Percentiles rank a stretch among this genome's conserved stretches.
These are phyloP conservation scores for Lysiphlebus fabarum DNA, from an alignment of 1,140 invertebrate genomes.

Conservation along the genomic window DNA sequence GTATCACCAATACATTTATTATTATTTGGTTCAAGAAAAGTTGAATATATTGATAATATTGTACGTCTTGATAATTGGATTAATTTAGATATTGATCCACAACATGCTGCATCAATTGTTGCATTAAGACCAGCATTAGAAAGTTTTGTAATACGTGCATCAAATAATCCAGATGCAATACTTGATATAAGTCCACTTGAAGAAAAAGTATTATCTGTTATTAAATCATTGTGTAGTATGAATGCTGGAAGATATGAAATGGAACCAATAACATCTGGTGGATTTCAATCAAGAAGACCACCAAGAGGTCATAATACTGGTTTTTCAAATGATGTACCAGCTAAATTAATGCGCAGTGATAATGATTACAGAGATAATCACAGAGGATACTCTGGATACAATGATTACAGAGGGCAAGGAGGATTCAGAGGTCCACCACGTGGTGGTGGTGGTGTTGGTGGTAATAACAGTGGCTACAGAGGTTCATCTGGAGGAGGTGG, in stretches of 20 bases:
- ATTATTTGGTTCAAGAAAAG: constrained; percentile 86
- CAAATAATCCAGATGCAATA: constrained; percentile 73
- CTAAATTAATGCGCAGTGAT: constrained; percentile 41
- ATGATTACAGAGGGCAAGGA: constrained; percentile 22
- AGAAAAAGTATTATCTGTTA: constrained; percentile 61
- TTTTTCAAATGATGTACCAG: constrained; percentile 33
- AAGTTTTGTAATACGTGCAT: constrained; percentile 73
- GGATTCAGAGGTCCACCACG: constrained; percentile 20
- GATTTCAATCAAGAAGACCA: constrained; percentile 50
- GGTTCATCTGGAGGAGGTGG: constrained; percentile 21
- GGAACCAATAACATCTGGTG: constrained; percentile 52
- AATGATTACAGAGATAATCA: constrained; percentile 40
- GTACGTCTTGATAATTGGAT: constrained; percentile 90
- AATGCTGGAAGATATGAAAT: constrained; percentile 70
- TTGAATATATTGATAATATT: constrained; percentile 69
- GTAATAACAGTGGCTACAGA: constrained; percentile 22
- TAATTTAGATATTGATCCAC: constrained; percentile 80
- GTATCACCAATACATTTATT: constrained; percentile 90
- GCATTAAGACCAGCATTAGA: constrained; percentile 86
- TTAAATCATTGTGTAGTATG: constrained; percentile 68
- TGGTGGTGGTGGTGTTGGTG: background rate
- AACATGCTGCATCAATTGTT: constrained; percentile 75
- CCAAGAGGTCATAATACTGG: constrained; percentile 43
- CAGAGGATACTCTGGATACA: constrained; percentile 41
- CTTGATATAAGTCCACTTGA: constrained; percentile 58